Evolutionary conservation across 2,888 invertebrate genomes (phyloP), one percentile per base, ranked within the genome.

Genomic region (Caprella mutica): DNA sequence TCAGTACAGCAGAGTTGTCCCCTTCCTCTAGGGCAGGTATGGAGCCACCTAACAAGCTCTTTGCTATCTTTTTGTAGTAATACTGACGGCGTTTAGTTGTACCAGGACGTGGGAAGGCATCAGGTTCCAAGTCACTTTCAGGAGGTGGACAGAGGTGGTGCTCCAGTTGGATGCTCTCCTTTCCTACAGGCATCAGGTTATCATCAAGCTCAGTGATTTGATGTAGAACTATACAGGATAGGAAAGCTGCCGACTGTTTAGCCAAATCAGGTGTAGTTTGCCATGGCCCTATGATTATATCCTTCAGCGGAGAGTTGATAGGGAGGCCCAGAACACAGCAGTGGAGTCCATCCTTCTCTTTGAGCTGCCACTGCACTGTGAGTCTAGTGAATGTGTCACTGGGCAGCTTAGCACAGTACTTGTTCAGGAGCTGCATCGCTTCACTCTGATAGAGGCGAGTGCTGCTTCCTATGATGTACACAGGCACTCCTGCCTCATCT

Each of bases 371-470:
- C 59, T 86, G 79, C 0, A 98, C 93, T 0, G 93, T 90, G 2
- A 98, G 78, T 55, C 92, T 84, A 0, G 98, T 98, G 75, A 98
- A 98, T 0, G 94, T 92, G 73, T 98, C 98, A 67, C 96, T 96
- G 0, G 98, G 98, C 53, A 98, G 78, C 72, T 94, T 93, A 46
- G 91, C 90, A 74, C 98, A 98, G 73, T 98, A 99, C 48, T 48
- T 48, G n/a, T 48, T 48, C 29, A 48, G 48, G 8, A 48, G 48
- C 19, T 48, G 48, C 48, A 48, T 48, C 3, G 48, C 48, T 9
- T 27, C 14, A 9, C 29, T 30, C 9, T 30, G n/a, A 5, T n/a
- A 2, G 29, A 48, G 48, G 9, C 29, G 29, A 29, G 48, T n/a
- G n/a, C n/a, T n/a, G n/a, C n/a, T n/a, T n/a, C n/a, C n/a, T n/a